phyloP scores from a whole-genome alignment of 2,888 invertebrate species.

The Odontocolon sp. region DNA sequence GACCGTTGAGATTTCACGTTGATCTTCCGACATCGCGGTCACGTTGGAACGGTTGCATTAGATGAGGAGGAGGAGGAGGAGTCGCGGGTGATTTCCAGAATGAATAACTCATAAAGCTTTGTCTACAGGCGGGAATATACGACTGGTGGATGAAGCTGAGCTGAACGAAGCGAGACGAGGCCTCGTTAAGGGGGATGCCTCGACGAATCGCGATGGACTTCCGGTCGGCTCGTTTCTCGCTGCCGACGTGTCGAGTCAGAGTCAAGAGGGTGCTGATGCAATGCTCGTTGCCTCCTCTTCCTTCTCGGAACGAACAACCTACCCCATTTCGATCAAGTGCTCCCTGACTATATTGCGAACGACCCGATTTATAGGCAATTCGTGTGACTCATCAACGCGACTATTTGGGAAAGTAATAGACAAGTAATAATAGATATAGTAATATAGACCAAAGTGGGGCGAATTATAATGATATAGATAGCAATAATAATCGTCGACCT shows the following conservation, averaged over 20 bases:
- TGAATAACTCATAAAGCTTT: slow-evolving; percentile 51
- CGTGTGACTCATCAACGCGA: slow-evolving; percentile 7
- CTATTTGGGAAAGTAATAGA: slow-evolving; percentile 4
- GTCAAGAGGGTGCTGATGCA: slow-evolving; percentile 14
- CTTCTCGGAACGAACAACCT: neutral
- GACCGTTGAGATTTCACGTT: slow-evolving; percentile 13
- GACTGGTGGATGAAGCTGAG: neutral
- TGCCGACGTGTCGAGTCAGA: slow-evolving; percentile 6
- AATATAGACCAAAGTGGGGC: too few species aligned
- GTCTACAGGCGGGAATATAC: neutral
- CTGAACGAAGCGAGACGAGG: neutral
- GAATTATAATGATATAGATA: neutral
- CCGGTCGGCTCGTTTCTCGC: slow-evolving; percentile 11
- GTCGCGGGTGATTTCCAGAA: slow-evolving; percentile 21
- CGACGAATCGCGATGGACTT: slow-evolving; percentile 30
- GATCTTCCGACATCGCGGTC: slow-evolving; percentile 13
- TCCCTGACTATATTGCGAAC: slow-evolving; percentile 14
- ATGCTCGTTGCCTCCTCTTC: neutral
- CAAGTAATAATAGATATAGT: too few species aligned
- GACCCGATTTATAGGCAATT: slow-evolving; percentile 25
- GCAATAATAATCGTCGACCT: neutral
- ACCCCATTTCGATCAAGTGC: neutral
- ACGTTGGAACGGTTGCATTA: too few species aligned
- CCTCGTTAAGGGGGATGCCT: slow-evolving; percentile 10
- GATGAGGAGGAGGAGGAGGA: neutral